Evolutionary conservation across 2,888 invertebrate genomes (phyloP).

Genomic region (Drosophila gaucha): DNA sequence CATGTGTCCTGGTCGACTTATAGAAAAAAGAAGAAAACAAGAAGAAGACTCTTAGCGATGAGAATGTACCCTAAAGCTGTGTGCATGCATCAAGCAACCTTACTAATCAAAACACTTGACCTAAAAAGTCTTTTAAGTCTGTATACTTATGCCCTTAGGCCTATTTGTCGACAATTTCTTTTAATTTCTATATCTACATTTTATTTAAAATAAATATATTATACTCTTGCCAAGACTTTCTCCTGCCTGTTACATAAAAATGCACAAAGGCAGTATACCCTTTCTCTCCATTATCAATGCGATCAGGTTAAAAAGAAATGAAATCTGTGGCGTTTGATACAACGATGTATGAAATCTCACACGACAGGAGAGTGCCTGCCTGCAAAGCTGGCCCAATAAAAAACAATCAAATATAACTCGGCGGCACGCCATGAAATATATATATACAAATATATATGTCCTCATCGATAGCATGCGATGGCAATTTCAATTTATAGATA

Average conservation of each 20-base stretch:
- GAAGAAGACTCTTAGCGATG: background rate
- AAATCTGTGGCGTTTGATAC: conserved; percentile 37
- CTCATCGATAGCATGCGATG: conserved; percentile 61
- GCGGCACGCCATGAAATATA: conserved; percentile 40
- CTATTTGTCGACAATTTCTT: too few species aligned
- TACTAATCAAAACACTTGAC: background rate
- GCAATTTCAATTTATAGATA: conserved; percentile 72
- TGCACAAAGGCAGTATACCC: background rate
- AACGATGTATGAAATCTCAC: conserved; percentile 61
- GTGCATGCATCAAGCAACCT: background rate
- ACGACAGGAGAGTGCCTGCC: conserved; percentile 27
- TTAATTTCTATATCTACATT: too few species aligned
- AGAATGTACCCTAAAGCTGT: background rate
- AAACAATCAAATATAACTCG: conserved; percentile 62
- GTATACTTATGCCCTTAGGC: background rate
- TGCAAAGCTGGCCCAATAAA: conserved; percentile 23
- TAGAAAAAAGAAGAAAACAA: conserved; percentile 7
- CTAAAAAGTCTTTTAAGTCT: too few species aligned
- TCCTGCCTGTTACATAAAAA: too few species aligned
- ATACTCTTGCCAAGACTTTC: too few species aligned
- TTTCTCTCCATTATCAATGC: background rate
- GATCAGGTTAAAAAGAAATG: background rate
- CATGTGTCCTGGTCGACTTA: conserved; percentile 37
- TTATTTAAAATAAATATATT: background rate
- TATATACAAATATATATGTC: conserved; percentile 20